Conservation (phyloP, 2,113 vertebrate species). For the Rostratula benghalensis region DNA sequence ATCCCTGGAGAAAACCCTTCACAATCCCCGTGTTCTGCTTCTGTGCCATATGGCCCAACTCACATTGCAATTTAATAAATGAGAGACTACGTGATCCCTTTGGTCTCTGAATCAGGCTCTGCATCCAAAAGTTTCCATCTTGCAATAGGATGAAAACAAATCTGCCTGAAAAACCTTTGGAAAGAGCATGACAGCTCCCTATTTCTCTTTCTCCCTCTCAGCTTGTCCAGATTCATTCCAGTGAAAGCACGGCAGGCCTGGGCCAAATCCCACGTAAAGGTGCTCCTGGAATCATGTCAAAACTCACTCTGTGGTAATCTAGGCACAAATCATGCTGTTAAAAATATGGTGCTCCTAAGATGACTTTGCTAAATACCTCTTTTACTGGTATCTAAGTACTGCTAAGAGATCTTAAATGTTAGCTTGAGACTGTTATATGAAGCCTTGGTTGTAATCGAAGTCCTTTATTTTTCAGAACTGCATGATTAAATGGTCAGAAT, state of each 20-base stretch:
- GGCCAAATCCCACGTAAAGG: neutral
- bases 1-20: constrained; percentile 8
- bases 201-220: constrained; percentile 6
- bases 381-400: neutral
- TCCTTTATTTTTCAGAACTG: neutral
- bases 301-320: neutral
- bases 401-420: neutral
- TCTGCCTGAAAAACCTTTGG: constrained; percentile 10
- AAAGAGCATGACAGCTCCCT: neutral
- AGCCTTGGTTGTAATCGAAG: neutral
- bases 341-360: neutral
- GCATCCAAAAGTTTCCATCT: constrained; percentile 19
- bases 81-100: neutral
- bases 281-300: neutral
- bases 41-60: constrained; percentile 36
- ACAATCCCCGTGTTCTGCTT: neutral
- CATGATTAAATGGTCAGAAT: neutral
- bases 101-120: neutral
- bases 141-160: constrained; percentile 43
- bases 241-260: neutral
- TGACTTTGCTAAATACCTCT: constrained; percentile 6
- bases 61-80: constrained; percentile 17
- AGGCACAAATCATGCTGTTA: neutral
- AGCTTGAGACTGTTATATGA: neutral
- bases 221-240: neutral